Conservation (phyloP, 1,140 invertebrate genomes). For the Cryptotermes secundus region DNA sequence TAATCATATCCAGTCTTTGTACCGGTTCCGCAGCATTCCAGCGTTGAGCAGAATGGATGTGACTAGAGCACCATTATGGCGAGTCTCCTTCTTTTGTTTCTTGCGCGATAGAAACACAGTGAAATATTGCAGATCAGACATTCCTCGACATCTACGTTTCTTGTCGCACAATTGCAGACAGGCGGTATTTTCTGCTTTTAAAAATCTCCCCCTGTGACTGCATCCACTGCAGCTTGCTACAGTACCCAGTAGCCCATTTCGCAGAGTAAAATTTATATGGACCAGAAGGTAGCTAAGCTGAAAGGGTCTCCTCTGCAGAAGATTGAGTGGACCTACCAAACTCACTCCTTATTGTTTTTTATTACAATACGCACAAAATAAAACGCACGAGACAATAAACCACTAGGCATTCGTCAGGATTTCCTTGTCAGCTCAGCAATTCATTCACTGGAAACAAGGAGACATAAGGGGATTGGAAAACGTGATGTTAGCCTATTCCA, state of each 20-base stretch:
- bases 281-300: no score
- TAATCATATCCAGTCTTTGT: not conserved
- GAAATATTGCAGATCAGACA: not conserved
- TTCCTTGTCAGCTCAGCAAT: no score
- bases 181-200: not conserved
- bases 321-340: no score
- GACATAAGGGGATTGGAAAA: no score
- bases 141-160: not conserved
- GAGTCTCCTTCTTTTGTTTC: not conserved
- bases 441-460: no score
- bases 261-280: not conserved
- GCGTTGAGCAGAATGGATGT: not conserved
- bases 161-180: not conserved
- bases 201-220: not conserved
- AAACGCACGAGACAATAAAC: no score
- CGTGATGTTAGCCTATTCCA: no score
- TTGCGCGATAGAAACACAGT: not conserved
- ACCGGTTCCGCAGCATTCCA: not conserved
- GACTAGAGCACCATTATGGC: not conserved
- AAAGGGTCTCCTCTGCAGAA: no score
- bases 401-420: no score
- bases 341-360: no score
- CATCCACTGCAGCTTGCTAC: not conserved
- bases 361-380: no score
- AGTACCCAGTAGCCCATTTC: not conserved